Evolutionary conservation across 2,797 vertebrate species (phyloP).

Genomic region (Urocyon cinereoargenteus): DNA sequence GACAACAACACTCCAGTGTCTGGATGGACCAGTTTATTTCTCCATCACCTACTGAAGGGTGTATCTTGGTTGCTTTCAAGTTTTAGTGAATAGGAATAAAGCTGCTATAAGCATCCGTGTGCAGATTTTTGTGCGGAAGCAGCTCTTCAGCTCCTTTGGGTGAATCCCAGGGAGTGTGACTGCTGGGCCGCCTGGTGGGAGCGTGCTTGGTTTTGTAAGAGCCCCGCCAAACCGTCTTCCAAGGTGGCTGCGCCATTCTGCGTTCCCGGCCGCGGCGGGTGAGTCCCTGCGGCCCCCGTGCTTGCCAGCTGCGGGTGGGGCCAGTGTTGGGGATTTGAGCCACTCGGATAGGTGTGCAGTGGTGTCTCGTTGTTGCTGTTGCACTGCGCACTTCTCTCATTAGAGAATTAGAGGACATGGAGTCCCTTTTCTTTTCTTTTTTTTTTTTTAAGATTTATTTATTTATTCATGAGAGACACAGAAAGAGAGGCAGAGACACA

Average conservation of each 20-base stretch:
- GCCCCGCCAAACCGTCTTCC: not conserved
- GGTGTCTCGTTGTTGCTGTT: rapidly evolving
- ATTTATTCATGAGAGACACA: no score
- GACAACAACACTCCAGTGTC: not conserved
- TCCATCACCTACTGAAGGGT: not conserved
- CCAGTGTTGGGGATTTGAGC: not conserved
- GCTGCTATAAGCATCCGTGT: not conserved
- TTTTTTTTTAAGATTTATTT: no score
- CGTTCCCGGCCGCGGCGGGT: rapidly evolving
- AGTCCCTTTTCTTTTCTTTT: not conserved
- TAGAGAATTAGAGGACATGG: not conserved
- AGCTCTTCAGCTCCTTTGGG: not conserved
- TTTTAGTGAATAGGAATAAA: not conserved
- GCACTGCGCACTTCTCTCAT: not conserved
- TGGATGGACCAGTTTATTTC: not conserved
- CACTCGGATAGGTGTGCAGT: not conserved
- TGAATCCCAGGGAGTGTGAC: no score
- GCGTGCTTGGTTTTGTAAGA: not conserved
- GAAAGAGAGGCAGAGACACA: no score
- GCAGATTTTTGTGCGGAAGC: not conserved
- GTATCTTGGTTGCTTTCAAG: not conserved
- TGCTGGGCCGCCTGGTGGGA: rapidly evolving
- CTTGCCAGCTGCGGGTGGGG: not conserved
- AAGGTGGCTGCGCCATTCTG: not conserved
- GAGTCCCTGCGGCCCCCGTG: not conserved